phyloP scores from a whole-genome alignment of 2,888 invertebrate species.

The Scaptomyza cyrtandrae region DNA sequence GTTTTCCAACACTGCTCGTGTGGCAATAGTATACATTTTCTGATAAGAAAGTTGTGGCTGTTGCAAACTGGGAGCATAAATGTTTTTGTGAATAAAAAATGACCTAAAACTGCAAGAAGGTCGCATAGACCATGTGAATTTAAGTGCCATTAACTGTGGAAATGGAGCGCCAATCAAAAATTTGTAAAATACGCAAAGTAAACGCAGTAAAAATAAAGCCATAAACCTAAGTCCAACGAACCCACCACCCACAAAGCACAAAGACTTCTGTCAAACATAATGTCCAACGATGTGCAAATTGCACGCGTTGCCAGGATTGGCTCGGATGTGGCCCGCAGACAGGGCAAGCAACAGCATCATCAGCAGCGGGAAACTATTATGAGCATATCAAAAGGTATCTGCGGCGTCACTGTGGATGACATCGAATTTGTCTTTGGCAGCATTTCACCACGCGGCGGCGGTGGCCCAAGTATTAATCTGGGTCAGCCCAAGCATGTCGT shows the following conservation, averaged over 20 bases:
- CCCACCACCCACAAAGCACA: slow-evolving; percentile 12
- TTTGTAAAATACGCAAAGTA: slow-evolving; percentile 22
- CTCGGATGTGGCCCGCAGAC: slow-evolving; percentile 56
- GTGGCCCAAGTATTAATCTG: slow-evolving; percentile 32
- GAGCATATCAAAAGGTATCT: slow-evolving; percentile 44
- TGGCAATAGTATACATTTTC: slow-evolving; percentile 69
- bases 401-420: slow-evolving; percentile 54
- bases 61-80: slow-evolving; percentile 30
- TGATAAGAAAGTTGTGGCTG: slow-evolving; percentile 64
- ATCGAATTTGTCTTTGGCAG: slow-evolving; percentile 82
- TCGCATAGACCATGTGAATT: slow-evolving; percentile 36
- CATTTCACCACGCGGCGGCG: slow-evolving; percentile 79
- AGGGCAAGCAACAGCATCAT: slow-evolving; percentile 45
- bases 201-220: slow-evolving; percentile 28
- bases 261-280: slow-evolving; percentile 30
- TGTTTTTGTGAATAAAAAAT: slow-evolving; percentile 64
- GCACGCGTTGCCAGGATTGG: slow-evolving; percentile 80
- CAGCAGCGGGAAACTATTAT: slow-evolving; percentile 43
- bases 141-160: slow-evolving; percentile 46
- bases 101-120: slow-evolving; percentile 47
- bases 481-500: slow-evolving; percentile 48
- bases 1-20: slow-evolving; percentile 20
- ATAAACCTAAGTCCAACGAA: slow-evolving; percentile 21
- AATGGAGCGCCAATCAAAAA: slow-evolving; percentile 66
- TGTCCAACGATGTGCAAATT: slow-evolving; percentile 82